A percentile compares a stretch with the other conserved stretches of the same genome.
phyloP scores from a whole-genome alignment of 1,140 invertebrate genomes.

The Platyura marginata region DNA sequence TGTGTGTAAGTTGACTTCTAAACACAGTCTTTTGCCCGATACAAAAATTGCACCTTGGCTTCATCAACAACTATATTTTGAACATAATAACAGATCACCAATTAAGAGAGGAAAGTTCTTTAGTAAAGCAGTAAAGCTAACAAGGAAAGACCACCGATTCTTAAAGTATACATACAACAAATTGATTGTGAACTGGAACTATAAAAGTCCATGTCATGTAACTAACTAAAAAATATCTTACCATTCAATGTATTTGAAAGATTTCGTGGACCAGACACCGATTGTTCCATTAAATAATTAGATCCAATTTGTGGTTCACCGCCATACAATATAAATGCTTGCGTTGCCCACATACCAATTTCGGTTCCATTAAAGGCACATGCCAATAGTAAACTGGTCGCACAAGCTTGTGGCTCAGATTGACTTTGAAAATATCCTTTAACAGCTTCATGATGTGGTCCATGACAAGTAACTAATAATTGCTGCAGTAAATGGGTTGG shows the following conservation, averaged over 20 bases:
- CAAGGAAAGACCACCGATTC: too few species aligned
- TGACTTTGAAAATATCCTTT: slow-evolving; percentile 72
- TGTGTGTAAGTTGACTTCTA: too few species aligned
- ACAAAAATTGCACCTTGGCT: too few species aligned
- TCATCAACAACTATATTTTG: too few species aligned
- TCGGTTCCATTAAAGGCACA: slow-evolving; percentile 51
- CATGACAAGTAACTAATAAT: slow-evolving; percentile 59
- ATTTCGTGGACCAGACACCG: not conserved
- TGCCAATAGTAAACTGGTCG: slow-evolving; percentile 69
- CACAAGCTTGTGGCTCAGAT: slow-evolving; percentile 71
- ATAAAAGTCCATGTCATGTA: too few species aligned
- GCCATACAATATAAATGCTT: slow-evolving; percentile 85
- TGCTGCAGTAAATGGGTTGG: slow-evolving; percentile 72
- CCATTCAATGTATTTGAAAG: not conserved
- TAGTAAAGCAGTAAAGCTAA: too few species aligned
- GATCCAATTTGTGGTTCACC: slow-evolving; percentile 36
- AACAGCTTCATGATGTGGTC: slow-evolving; percentile 67
- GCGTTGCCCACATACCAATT: slow-evolving; percentile 69
- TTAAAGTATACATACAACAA: too few species aligned
- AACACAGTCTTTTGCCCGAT: too few species aligned
- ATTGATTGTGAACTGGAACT: too few species aligned
- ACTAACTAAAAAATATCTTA: not conserved
- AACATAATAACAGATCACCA: too few species aligned
- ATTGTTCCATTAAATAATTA: not conserved
- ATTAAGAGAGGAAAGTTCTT: too few species aligned